Percentiles rank a stretch among this genome's conserved stretches.
phyloP scores from a whole-genome alignment of 2,113 vertebrate species.

The Marmota flaviventris region DNA sequence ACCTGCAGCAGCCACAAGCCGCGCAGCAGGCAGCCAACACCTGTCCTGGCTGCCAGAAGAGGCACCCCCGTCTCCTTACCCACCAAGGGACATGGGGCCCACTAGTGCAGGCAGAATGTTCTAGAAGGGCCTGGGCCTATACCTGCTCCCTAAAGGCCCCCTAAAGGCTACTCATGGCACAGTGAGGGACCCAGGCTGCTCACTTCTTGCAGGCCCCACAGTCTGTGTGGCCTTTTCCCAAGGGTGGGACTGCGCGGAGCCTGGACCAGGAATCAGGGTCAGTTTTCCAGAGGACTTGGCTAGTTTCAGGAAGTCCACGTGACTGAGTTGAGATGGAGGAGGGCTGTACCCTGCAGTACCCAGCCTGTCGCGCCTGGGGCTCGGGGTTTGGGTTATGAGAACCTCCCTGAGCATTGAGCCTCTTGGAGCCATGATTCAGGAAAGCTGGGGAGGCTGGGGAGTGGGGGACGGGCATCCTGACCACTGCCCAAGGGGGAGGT shows the following conservation, averaged over 20 bases:
- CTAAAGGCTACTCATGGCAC: neutral
- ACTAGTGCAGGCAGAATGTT: neutral
- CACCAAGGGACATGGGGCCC: too few species aligned
- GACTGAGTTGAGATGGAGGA: fast-evolving
- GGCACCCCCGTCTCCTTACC: neutral
- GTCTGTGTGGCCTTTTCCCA: too few species aligned
- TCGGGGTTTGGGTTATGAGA: neutral
- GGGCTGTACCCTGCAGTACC: too few species aligned
- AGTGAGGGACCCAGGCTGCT: neutral
- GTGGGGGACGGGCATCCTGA: too few species aligned
- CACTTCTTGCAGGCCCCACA: neutral
- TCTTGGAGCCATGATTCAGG: neutral
- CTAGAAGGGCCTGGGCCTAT: neutral
- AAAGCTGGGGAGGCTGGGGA: too few species aligned
- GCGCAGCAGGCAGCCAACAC: neutral
- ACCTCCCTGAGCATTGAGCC: too few species aligned
- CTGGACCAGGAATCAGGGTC: neutral
- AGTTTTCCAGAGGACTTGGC: neutral
- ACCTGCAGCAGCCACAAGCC: neutral
- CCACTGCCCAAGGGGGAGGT: neutral
- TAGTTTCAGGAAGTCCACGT: neutral
- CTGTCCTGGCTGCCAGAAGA: too few species aligned
- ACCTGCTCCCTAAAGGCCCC: too few species aligned
- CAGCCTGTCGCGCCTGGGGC: neutral
- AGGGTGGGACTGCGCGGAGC: neutral